A percentile compares a stretch with the other conserved stretches of the same genome.
phyloP scores from a whole-genome alignment of 2,113 vertebrate genomes.

The Thalassarche chlororhynchos region DNA sequence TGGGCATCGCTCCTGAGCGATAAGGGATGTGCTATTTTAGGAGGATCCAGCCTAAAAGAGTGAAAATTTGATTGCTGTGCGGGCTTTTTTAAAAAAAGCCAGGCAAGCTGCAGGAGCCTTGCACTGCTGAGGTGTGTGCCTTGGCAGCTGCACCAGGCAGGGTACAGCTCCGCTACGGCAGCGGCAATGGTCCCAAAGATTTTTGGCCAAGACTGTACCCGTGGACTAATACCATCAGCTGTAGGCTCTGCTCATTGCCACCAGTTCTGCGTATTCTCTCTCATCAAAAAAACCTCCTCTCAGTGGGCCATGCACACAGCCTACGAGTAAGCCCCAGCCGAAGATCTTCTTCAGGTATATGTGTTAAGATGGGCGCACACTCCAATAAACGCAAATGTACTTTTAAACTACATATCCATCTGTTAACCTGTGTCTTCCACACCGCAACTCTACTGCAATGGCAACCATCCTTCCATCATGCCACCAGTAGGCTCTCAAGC shows the following conservation, averaged over 20 bases:
- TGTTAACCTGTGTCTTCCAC: neutral
- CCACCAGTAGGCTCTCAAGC: neutral
- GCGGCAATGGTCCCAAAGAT: neutral
- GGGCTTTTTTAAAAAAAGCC: neutral
- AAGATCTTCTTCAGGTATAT: neutral
- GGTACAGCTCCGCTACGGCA: neutral
- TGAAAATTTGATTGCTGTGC: neutral
- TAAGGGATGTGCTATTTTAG: neutral
- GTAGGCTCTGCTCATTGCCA: neutral
- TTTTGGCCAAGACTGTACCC: neutral
- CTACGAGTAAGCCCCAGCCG: neutral
- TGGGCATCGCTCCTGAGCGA: neutral
- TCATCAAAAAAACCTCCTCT: neutral
- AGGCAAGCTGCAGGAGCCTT: neutral
- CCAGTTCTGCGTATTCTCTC: neutral
- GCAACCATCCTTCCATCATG: neutral
- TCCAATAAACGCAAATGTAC: neutral
- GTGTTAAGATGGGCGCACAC: fast-evolving
- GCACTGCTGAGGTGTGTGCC: neutral
- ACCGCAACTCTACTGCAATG: neutral
- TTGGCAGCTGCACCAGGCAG: neutral
- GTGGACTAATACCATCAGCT: neutral
- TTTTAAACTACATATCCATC: neutral
- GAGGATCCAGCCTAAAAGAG: neutral
- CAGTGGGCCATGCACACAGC: neutral